These are phyloP conservation scores for Kryptopterus vitreolus DNA, from an alignment of 2,797 vertebrate genomes.

Conservation along the genomic window DNA sequence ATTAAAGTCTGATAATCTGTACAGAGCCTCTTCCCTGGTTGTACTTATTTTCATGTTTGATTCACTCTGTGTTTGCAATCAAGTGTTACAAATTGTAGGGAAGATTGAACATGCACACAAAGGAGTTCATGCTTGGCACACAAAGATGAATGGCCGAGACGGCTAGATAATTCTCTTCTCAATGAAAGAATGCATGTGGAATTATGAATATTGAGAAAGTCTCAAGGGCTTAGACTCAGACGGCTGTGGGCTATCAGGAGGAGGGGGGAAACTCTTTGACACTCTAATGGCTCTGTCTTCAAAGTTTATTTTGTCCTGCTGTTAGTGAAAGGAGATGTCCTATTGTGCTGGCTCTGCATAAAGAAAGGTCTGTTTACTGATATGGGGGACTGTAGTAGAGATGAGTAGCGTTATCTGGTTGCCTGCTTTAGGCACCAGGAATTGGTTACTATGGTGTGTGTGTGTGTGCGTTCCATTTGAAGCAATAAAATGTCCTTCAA, in stretches of 20 bases:
- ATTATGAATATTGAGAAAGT: conserved; percentile 59
- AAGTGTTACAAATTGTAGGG: neutral
- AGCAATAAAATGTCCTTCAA: conserved; percentile 22
- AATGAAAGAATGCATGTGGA: conserved; percentile 35
- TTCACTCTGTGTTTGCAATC: neutral
- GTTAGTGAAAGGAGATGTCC: conserved; percentile 45
- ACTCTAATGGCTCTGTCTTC: conserved; percentile 64
- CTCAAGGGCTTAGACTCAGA: conserved; percentile 57
- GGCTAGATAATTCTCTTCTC: conserved; percentile 1
- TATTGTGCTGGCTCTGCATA: conserved; percentile 35
- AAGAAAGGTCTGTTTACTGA: conserved; percentile 35
- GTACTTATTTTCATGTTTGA: neutral
- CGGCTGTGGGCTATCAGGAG: conserved; percentile 15
- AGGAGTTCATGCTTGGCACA: neutral
- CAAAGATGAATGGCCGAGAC: conserved; percentile 25
- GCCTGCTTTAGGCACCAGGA: conserved; percentile 33
- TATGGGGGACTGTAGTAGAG: conserved; percentile 27
- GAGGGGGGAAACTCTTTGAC: conserved; percentile 52
- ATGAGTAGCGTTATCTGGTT: conserved; percentile 42
- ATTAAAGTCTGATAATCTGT: conserved; percentile 42
- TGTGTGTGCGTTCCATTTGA: conserved; percentile 21
- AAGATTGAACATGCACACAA: neutral
- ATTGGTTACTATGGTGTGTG: neutral
- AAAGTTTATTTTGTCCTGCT: conserved; percentile 59
- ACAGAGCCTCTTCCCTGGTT: neutral